A percentile compares a stretch with the other conserved stretches of the same genome.
These are phyloP conservation scores for Caenorhabditis doughertyi DNA, from an alignment of 2,888 invertebrate species.

Conservation along the genomic window DNA sequence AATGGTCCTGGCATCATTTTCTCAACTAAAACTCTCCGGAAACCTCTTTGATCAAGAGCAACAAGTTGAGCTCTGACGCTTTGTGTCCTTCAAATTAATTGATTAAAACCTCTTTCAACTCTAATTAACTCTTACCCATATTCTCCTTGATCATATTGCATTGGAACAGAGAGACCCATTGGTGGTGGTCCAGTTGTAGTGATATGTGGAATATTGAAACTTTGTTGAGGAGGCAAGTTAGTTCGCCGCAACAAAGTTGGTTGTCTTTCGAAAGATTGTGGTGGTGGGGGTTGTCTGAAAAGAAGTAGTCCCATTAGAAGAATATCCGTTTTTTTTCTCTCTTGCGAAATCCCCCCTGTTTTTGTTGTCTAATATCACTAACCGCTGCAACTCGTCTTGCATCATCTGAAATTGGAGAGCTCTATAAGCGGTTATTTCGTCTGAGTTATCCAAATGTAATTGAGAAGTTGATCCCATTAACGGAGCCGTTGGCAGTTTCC, in stretches of 20 bases:
- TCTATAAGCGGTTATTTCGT: constrained; percentile 57
- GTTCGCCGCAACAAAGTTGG: constrained; percentile 52
- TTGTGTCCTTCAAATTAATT: constrained; percentile 42
- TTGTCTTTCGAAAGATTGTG: constrained; percentile 56
- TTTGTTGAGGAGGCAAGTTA: constrained; percentile 38
- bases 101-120: not conserved
- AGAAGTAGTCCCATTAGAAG: constrained; percentile 25
- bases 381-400: constrained; percentile 59
- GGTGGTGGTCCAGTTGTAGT: constrained; percentile 45
- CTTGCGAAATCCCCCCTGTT: constrained; percentile 28
- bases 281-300: constrained; percentile 55
- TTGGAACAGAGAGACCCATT: constrained; percentile 40
- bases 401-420: constrained; percentile 62
- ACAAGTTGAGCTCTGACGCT: constrained; percentile 73
- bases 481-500: constrained; percentile 68
- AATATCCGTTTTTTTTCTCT: constrained; percentile 19
- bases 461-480: constrained; percentile 65
- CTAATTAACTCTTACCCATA: constrained; percentile 46
- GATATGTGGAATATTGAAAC: constrained; percentile 55
- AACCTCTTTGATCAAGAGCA: constrained; percentile 74
- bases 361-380: not conserved
- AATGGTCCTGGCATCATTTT: constrained; percentile 78
- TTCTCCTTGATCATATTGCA: constrained; percentile 52
- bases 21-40: constrained; percentile 73
- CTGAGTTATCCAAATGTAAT: constrained; percentile 48